phyloP scores from a whole-genome alignment of 1,140 invertebrate genomes.

The Drosophila ananassae region DNA sequence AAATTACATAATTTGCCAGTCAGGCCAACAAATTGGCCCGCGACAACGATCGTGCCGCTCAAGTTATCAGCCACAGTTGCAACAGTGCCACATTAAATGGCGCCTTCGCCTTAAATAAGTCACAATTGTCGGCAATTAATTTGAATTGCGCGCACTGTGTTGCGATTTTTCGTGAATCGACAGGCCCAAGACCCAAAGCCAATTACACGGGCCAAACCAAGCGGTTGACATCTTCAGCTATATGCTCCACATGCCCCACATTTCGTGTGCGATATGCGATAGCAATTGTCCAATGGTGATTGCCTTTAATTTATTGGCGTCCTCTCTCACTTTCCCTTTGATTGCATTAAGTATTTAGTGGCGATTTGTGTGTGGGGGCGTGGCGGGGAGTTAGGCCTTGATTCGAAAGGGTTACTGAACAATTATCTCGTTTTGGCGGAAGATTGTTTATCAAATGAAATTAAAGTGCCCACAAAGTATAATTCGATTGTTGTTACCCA shows the following conservation, averaged over 20 bases:
- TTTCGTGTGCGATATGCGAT: conserved; percentile 21
- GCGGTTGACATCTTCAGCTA: conserved; percentile 59
- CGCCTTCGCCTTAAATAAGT: conserved; percentile 68
- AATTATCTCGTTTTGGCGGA: neutral
- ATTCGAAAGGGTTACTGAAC: conserved; percentile 1
- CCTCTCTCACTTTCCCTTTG: conserved; percentile 69
- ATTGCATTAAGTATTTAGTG: conserved; percentile 63
- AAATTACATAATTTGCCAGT: conserved; percentile 28
- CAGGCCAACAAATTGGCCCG: neutral
- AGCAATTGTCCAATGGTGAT: conserved; percentile 48
- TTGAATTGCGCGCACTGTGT: conserved; percentile 69
- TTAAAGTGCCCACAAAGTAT: neutral
- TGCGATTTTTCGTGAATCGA: conserved; percentile 69
- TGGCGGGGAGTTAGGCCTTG: neutral
- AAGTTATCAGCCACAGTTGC: conserved; percentile 31
- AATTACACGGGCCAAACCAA: conserved; percentile 66
- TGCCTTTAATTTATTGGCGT: conserved; percentile 79
- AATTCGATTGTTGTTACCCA: too few relatives aligned
- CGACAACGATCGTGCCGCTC: conserved; percentile 27
- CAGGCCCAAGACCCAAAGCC: conserved; percentile 47
- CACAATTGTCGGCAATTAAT: conserved; percentile 80
- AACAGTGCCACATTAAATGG: conserved; percentile 55
- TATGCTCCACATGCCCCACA: conserved; percentile 17
- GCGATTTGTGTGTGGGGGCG: conserved; percentile 7
- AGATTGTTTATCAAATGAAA: neutral